These are phyloP conservation scores for Paraescarpia echinospica DNA, from an alignment of 1,140 invertebrate genomes.

Conservation along the genomic window DNA sequence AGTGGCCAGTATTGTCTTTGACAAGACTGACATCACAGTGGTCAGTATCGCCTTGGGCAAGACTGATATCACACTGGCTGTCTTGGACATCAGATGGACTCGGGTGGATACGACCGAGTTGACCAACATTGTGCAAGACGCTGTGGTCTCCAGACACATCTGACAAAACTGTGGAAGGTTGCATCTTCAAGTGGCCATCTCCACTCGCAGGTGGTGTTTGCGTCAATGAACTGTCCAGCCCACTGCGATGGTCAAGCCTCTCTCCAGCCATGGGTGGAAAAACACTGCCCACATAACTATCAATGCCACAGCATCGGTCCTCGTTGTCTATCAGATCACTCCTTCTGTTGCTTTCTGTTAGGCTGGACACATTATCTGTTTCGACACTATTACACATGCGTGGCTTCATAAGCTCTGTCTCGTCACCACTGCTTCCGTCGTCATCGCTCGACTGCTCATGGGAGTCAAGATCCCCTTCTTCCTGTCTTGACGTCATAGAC, in stretches of 20 bases:
- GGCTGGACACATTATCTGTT: background rate
- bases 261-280: background rate
- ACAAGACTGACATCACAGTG: background rate
- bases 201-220: background rate
- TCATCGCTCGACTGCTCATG: background rate
- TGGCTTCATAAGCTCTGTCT: background rate
- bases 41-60: background rate
- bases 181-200: background rate
- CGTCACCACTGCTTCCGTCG: background rate
- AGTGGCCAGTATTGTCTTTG: background rate
- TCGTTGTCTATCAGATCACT: background rate
- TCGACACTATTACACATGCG: background rate
- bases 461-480: background rate
- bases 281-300: background rate
- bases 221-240: background rate
- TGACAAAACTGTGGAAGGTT: background rate
- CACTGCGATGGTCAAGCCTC: background rate
- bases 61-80: background rate
- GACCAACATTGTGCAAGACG: background rate
- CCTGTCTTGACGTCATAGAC: background rate
- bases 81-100: background rate
- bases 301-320: background rate
- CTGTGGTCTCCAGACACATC: background rate
- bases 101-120: background rate
- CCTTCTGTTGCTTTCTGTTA: background rate